Evolutionary conservation across 2,888 invertebrate species (phyloP), one percentile per base, ranked within the genome.

Genomic region (Crematogaster levior): DNA sequence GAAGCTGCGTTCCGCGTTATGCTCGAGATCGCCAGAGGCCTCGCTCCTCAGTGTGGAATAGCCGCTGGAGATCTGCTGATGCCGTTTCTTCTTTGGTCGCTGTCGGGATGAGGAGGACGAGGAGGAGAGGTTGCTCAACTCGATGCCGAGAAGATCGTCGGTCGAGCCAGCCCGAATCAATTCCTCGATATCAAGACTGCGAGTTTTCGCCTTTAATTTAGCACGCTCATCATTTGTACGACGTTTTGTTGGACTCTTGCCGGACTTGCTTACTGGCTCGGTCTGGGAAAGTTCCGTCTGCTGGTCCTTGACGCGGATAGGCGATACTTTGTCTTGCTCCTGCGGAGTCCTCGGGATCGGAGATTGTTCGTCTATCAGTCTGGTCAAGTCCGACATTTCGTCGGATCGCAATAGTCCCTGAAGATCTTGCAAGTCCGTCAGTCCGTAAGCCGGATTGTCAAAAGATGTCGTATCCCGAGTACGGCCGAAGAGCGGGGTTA

Each of bases 11-110:
- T 89, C 90, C 1, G 40, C 65, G 83, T 72, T 61, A 53, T 85
- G 89, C 46, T 91, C 91, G 3, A 89, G 88, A 15, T 94, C 93
- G 46, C 89, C 90, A 3, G 93, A 93, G 1, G 91, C 90, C 68
- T 94, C 94, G 89, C 94, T 94, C 30, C 93, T 88, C 3, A 94
- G 84, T 0, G 94, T 94, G 82, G 94, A 94, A 82, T 94, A 94
- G 5, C 94, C 94, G 82, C 93, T 94, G 7, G 93, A 93, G n/a
- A 92, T 91, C 40, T 93, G 93, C 37, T 92, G 91, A 6, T 88
- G 90, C 6, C 90, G 84, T 72, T 92, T 92, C 85, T 93, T 94
- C 84, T 92, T 92, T n/a, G 89, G 88, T 3, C 88, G 83, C 27
- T 87, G 89, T 40, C 87, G 85, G 24, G 70, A 79, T 86, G 88